Conservation (phyloP, 2,888 invertebrate genomes). For the Caenorhabditis becei region DNA sequence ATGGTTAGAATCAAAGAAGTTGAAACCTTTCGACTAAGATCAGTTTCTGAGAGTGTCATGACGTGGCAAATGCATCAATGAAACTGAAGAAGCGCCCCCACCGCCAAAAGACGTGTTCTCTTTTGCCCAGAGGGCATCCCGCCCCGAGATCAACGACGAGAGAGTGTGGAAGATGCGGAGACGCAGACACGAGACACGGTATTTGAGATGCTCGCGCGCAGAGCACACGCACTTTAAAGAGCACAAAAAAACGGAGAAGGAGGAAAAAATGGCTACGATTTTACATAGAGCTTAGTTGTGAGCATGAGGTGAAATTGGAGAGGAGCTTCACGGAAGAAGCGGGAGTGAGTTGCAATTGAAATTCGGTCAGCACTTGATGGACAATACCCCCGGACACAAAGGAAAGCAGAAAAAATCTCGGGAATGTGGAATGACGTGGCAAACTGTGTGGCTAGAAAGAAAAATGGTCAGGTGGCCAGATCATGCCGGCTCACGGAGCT, state of each 20-base stretch:
- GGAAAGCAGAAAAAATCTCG: conserved; percentile 3
- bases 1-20: background rate
- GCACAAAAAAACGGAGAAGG: conserved; percentile 7
- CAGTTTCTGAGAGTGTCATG: background rate
- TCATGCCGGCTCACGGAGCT: background rate
- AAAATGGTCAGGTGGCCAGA: background rate
- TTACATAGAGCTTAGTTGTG: background rate
- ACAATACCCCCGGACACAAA: background rate
- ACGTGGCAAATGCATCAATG: conserved; percentile 17
- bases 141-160: background rate
- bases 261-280: background rate
- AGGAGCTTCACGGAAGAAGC: conserved; percentile 3
- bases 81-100: conserved; percentile 25
- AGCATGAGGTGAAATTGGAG: conserved; percentile 8
- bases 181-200: conserved; percentile 19
- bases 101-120: conserved; percentile 36
- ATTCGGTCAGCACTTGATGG: background rate
- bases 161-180: conserved; percentile 2
- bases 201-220: conserved; percentile 11
- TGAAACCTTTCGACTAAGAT: background rate
- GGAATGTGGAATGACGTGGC: background rate
- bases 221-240: conserved; percentile 44
- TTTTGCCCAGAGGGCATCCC: conserved; percentile 8
- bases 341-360: conserved; percentile 6
- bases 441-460: background rate